Evolutionary conservation across 2,113 vertebrate genomes (phyloP), one percentile per base, ranked within the genome.

Genomic region (Pachyramphus minor): DNA sequence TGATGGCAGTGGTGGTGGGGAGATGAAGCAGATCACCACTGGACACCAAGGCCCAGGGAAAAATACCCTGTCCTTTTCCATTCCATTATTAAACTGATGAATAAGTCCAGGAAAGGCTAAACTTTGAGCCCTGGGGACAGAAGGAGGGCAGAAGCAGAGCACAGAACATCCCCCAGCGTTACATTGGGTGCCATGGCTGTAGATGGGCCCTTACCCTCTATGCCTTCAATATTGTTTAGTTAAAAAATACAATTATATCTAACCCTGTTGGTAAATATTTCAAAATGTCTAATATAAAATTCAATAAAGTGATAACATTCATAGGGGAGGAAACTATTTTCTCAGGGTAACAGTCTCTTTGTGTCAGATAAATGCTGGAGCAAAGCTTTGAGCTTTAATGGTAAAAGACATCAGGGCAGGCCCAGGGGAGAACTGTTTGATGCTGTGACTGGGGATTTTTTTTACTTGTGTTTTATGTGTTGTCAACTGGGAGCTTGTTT

Each of bases 211-310:
- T 72, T 95, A 74, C 11, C 39, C 45, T 31, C 50, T 74, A 13
- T 66, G 62, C 9, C 35, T 78, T 74, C 56, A 50, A 27, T 35
- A 17, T 14, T 31, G 31, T 74, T 86, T 28, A 63, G 72, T 47
- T 83, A 35, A 91, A 89, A 91, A 82, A n/a, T 20, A 42, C 44
- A 82, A 9, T 62, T 58, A 66, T 59, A 69, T 41, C 63, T 94
- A 71, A 67, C 35, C 30, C 21, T 49, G 21, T 28, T 71, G 42
- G 77, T 88, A 93, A 95, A 76, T 85, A 83, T 91, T 93, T 88
- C 78, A 83, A 71, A 94, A 91, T 88, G 52, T 6, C 35, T 66
- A 71, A 66, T 67, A 80, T 44, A 88, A 96, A 96, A 80, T 78
- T 80, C 75, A 85, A 55, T 88, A 58, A 91, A 96, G 28, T 62